A percentile compares a stretch with the other conserved stretches of the same genome.
Conservation (phyloP, 2,888 invertebrate genomes). For the Parnassius glacialis region DNA sequence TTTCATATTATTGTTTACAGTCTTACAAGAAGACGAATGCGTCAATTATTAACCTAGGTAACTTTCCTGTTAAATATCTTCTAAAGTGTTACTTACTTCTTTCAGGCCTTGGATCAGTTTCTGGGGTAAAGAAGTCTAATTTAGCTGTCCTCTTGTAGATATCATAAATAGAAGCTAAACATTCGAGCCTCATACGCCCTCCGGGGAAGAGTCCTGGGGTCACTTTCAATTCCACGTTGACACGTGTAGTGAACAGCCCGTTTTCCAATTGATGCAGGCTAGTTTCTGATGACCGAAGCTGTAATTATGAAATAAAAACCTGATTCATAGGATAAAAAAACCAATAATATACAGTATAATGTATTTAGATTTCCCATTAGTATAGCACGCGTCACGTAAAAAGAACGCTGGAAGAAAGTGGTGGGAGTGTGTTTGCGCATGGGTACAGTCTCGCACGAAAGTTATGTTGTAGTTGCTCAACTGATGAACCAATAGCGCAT, state of each 20-base stretch:
- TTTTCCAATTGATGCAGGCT: conserved; percentile 67
- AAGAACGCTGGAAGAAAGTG: too few species aligned
- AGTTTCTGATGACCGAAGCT: conserved; percentile 66
- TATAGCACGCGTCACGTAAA: too few species aligned
- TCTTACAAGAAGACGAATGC: too few species aligned
- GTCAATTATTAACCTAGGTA: not conserved
- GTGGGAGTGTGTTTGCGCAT: too few species aligned
- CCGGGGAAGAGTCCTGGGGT: conserved; percentile 80
- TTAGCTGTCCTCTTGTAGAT: conserved; percentile 86
- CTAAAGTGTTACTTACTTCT: conserved; percentile 80
- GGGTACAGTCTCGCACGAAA: too few species aligned
- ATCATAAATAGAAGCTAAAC: conserved; percentile 85
- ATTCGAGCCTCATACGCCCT: conserved; percentile 85
- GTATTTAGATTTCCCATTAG: too few species aligned
- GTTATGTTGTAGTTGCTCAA: too few species aligned
- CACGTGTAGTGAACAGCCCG: conserved; percentile 79
- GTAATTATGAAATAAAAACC: conserved; percentile 36
- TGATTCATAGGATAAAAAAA: not conserved
- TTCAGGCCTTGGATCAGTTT: conserved; percentile 89
- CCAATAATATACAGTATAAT: too few species aligned
- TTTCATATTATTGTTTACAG: too few species aligned
- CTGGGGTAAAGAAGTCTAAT: conserved; percentile 85
- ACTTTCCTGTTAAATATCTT: conserved; percentile 3
- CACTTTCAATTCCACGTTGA: conserved; percentile 80
- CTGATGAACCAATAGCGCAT: too few species aligned